Percentiles rank a stretch among this genome's conserved stretches.
These are phyloP conservation scores for Anadara kagoshimensis DNA, from an alignment of 1,140 invertebrate species.

Conservation along the genomic window DNA sequence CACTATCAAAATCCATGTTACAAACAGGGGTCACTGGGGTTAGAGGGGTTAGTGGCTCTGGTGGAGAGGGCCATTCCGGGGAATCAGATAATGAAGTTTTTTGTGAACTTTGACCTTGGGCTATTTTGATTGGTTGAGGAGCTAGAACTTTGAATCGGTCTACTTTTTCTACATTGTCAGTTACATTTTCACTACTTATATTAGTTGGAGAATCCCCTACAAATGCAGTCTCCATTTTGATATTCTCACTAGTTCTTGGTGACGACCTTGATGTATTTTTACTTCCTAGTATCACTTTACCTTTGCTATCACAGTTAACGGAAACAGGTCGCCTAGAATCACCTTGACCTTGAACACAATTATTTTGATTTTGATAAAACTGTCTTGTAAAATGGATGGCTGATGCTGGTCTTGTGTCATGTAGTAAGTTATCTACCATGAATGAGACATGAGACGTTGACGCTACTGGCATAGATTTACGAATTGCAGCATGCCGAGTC, in stretches of 20 bases:
- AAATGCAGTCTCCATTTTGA: slow-evolving; percentile 58
- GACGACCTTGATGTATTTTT: slow-evolving; percentile 4
- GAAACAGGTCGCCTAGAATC: slow-evolving; percentile 5
- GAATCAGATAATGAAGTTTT: slow-evolving; percentile 63
- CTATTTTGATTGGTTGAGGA: slow-evolving; percentile 43
- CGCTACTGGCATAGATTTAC: slow-evolving; percentile 36
- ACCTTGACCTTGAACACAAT: slow-evolving; percentile 2
- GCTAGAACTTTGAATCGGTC: slow-evolving; percentile 45
- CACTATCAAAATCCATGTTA: slow-evolving; percentile 80
- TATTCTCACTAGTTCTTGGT: slow-evolving; percentile 41
- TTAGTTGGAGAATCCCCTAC: slow-evolving; percentile 36
- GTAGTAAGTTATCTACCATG: slow-evolving; percentile 28
- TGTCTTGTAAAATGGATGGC: slow-evolving; percentile 39
- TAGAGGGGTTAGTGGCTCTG: slow-evolving; percentile 66
- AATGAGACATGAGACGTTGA: slow-evolving; percentile 31
- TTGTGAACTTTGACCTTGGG: slow-evolving; percentile 26
- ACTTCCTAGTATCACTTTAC: slow-evolving; percentile 4
- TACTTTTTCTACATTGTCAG: slow-evolving; percentile 30
- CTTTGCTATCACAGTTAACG: slow-evolving; percentile 8
- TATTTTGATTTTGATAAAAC: slow-evolving; percentile 24
- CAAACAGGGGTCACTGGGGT: slow-evolving; percentile 60
- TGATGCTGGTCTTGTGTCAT: slow-evolving; percentile 29
- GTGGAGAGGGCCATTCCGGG: slow-evolving; percentile 71
- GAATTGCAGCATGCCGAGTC: neutral
- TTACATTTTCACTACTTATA: slow-evolving; percentile 10